A percentile compares a stretch with the other conserved stretches of the same genome.
These are phyloP conservation scores for Eupelmus urozonus DNA, from an alignment of 2,888 invertebrate genomes.

Conservation along the genomic window DNA sequence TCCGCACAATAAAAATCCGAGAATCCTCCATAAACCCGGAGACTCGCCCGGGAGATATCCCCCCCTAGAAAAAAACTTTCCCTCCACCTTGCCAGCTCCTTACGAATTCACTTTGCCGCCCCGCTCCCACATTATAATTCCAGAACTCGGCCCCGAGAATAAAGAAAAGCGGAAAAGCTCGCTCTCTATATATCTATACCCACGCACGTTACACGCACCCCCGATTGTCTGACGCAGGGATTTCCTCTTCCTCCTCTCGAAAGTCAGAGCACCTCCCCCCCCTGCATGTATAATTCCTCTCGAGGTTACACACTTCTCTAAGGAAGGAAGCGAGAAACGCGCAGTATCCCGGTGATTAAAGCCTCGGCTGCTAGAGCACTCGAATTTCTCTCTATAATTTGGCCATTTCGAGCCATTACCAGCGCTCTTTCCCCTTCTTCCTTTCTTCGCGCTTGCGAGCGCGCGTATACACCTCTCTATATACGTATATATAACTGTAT, in stretches of 20 bases:
- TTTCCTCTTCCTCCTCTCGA: conserved; percentile 6
- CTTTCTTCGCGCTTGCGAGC: conserved; percentile 5
- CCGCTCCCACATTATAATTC: conserved; percentile 10
- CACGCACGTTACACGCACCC: not conserved
- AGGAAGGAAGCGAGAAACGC: not conserved
- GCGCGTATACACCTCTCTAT: conserved; percentile 3
- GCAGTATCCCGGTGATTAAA: conserved; percentile 14
- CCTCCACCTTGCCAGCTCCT: not conserved
- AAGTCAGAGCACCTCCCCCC: not conserved
- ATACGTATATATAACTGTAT: not conserved
- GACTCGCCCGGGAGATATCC: not conserved
- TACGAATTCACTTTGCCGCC: conserved; percentile 11
- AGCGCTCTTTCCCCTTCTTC: conserved; percentile 32
- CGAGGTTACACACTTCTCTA: no score
- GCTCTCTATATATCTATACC: not conserved
- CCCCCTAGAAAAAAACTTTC: conserved; percentile 23
- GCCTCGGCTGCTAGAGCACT: conserved; percentile 18
- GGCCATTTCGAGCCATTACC: conserved; percentile 70
- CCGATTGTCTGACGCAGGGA: not conserved
- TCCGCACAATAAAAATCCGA: not conserved
- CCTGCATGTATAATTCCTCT: conserved; percentile 4
- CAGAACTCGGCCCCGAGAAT: not conserved
- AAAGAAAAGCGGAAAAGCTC: not conserved
- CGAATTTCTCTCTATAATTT: conserved; percentile 69
- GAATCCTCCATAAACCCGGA: not conserved